phyloP scores from a whole-genome alignment of 2,888 invertebrate species.

The Archips crataeganus region DNA sequence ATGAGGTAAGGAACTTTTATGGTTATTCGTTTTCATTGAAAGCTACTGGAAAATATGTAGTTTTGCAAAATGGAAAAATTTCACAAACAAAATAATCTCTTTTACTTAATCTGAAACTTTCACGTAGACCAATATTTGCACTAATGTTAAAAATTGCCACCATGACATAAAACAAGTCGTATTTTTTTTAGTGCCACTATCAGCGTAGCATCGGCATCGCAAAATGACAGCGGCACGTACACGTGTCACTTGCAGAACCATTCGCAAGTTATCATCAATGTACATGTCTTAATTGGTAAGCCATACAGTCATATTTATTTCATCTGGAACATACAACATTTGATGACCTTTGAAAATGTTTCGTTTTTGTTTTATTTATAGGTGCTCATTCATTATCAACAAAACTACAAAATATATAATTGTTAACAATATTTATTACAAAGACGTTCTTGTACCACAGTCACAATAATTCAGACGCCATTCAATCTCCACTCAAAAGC shows the following conservation, averaged over 20 bases:
- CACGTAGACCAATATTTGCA: neutral
- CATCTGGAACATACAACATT: neutral
- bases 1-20: slow-evolving; percentile 66
- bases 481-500: too few species aligned
- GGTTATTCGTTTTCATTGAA: slow-evolving; percentile 39
- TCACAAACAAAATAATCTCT: neutral
- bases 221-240: slow-evolving; percentile 88
- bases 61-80: slow-evolving; percentile 16
- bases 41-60: neutral
- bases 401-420: too few species aligned
- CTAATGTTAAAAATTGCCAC: neutral
- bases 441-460: too few species aligned
- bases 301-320: slow-evolving; percentile 32
- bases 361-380: too few species aligned
- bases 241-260: slow-evolving; percentile 88
- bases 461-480: too few species aligned
- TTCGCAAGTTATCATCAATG: slow-evolving; percentile 87
- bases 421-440: too few species aligned
- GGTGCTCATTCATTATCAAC: too few species aligned
- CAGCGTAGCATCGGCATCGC: slow-evolving; percentile 85
- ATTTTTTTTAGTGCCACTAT: slow-evolving; percentile 75
- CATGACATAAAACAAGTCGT: too few species aligned
- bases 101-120: neutral
- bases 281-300: slow-evolving; percentile 89
- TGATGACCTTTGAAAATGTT: too few species aligned